Percentiles rank a stretch among this genome's conserved stretches.
phyloP scores from a whole-genome alignment of 1,140 invertebrate species.

The Parapsyche elsis region DNA sequence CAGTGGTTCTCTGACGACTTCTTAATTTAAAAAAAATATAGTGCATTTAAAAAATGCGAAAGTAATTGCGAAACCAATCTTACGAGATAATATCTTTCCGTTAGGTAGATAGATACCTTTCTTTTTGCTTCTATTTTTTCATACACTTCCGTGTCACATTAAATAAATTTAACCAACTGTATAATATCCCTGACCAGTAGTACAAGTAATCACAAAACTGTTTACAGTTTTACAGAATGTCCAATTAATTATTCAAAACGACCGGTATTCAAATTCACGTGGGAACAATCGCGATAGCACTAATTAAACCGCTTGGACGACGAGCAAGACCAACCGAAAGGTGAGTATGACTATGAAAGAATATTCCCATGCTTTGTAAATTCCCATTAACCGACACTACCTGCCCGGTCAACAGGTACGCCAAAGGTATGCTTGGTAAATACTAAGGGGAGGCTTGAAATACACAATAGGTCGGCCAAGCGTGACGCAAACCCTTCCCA shows the following conservation, averaged over 20 bases:
- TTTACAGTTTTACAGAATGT: background rate
- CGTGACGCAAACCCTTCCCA: constrained; percentile 8
- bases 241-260: background rate
- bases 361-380: background rate
- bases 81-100: too few species aligned
- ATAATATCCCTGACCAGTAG: too few species aligned
- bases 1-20: too few species aligned
- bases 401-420: background rate
- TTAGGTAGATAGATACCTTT: too few species aligned
- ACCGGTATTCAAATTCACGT: background rate
- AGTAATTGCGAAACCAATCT: too few species aligned
- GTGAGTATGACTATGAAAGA: background rate
- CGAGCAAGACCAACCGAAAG: too few species aligned
- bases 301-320: background rate
- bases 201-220: too few species aligned
- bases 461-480: background rate
- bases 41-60: too few species aligned
- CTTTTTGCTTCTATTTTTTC: too few species aligned
- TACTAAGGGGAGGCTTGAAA: background rate
- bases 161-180: too few species aligned
- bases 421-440: background rate
- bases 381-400: background rate
- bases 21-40: too few species aligned
- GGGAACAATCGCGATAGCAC: background rate
- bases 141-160: too few species aligned